A percentile compares a stretch with the other conserved stretches of the same genome.
phyloP scores from a whole-genome alignment of 2,888 invertebrate genomes.

The Leptinotarsa haldemani region DNA sequence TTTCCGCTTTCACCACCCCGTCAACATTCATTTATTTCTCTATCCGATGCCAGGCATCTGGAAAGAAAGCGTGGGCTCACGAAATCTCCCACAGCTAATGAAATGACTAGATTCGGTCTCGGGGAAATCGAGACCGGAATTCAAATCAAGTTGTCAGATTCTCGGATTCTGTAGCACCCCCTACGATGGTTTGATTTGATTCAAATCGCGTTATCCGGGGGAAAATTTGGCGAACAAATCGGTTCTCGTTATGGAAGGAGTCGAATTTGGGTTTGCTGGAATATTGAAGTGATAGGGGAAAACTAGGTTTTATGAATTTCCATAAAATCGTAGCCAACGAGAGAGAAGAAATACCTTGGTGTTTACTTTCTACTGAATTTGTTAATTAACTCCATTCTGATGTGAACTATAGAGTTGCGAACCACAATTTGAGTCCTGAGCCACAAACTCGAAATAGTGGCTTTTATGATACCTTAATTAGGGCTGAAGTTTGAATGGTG shows the following conservation, averaged over 20 bases:
- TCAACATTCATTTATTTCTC: not conserved
- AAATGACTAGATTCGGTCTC: constrained; percentile 1
- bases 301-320: too few species aligned
- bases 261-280: too few species aligned
- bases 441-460: too few species aligned
- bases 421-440: too few species aligned
- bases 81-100: not conserved
- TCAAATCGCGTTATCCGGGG: not conserved
- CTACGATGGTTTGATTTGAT: not conserved
- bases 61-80: not conserved
- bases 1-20: not conserved
- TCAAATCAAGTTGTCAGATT: not conserved
- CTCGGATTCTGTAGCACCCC: not conserved
- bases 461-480: too few species aligned
- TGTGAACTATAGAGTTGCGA: too few species aligned
- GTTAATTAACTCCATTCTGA: too few species aligned
- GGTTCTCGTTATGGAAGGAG: not conserved
- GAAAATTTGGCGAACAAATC: not conserved
- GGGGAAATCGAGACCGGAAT: not conserved
- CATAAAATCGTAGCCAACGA: too few species aligned
- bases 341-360: too few species aligned
- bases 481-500: too few species aligned
- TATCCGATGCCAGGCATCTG: not conserved
- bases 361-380: too few species aligned
- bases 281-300: not conserved